Evolutionary conservation across 2,797 vertebrate genomes (phyloP).

Genomic region (Salarias fasciatus): DNA sequence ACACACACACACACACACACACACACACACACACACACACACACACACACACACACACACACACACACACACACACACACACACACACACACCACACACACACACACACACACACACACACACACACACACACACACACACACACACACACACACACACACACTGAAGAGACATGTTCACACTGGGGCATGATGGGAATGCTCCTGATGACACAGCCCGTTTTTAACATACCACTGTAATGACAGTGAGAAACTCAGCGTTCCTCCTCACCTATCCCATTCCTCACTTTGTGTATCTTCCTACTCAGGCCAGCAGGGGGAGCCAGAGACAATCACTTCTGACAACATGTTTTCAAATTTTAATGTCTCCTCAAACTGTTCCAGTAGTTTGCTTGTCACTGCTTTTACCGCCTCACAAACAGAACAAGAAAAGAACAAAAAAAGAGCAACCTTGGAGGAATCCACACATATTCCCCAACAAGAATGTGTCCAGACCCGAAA

Average conservation of each 20-base stretch:
- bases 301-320: constrained; percentile 44
- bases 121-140: constrained; percentile 9
- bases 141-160: constrained; percentile 1
- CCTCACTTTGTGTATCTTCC: constrained; percentile 2
- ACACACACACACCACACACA: not conserved
- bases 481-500: not conserved
- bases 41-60: not conserved
- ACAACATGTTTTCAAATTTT: no score
- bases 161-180: constrained; percentile 3
- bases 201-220: not conserved
- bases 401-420: no score
- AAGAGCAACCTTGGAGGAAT: not conserved
- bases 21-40: not conserved
- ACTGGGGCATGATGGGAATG: not conserved
- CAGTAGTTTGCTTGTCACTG: no score
- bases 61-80: not conserved
- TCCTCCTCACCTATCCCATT: not conserved
- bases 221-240: constrained; percentile 14
- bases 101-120: constrained; percentile 3
- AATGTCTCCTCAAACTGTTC: no score
- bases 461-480: not conserved
- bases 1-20: not conserved
- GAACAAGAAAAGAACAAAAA: no score
- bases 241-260: not conserved
- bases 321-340: no score